Evolutionary conservation across 2,113 vertebrate species (phyloP), one percentile per base, ranked within the genome.

Genomic region (Neogobius melanostomus): DNA sequence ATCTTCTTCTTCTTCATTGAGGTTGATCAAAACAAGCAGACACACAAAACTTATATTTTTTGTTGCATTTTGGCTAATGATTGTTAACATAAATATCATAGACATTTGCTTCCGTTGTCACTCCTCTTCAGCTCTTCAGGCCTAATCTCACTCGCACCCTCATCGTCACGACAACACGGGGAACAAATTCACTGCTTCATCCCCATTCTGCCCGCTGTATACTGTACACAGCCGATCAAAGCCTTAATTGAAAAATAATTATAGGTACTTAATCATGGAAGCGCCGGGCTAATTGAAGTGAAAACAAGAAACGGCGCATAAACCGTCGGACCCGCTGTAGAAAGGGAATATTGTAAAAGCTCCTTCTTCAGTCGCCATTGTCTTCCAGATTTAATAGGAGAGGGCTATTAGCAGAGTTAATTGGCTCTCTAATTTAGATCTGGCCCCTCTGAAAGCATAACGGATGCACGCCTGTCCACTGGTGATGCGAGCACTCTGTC

Each of bases 241-340:
- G 95, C 95, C 97, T 96, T 98, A 98, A 99, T 98, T 99, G 96
- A 98, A 98, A 98, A 99, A 97, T 98, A 98, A 99, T 98, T 96
- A 98, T 96, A 96, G 95, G 94, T 95, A 96, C 96, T 99, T 98
- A 97, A 98, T 99, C 96, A 98, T 94, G 94, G 95, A 93, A 97
- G 96, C 95, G 91, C 95, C 92, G 92, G 94, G 94, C 94, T 98
- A 98, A 98, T 97, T 97, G 96, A 95, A 97, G 95, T 94, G 94
- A 93, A 94, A 92, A 90, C 95, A 98, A 97, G 96, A 94, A 93
- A 92, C 91, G 91, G 91, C 95, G 94, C 90, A 93, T 93, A 92
- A 95, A 94, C 94, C 92, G 92, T 94, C 91, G 92, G 93, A 96
- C 96, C 94, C 87, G 92, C 1, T 86, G 92, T 94, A 98, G 96